Percentiles rank a stretch among this genome's conserved stretches.
Conservation (phyloP, 2,888 invertebrate genomes). For the Aphelenchoides bicaudatus region DNA sequence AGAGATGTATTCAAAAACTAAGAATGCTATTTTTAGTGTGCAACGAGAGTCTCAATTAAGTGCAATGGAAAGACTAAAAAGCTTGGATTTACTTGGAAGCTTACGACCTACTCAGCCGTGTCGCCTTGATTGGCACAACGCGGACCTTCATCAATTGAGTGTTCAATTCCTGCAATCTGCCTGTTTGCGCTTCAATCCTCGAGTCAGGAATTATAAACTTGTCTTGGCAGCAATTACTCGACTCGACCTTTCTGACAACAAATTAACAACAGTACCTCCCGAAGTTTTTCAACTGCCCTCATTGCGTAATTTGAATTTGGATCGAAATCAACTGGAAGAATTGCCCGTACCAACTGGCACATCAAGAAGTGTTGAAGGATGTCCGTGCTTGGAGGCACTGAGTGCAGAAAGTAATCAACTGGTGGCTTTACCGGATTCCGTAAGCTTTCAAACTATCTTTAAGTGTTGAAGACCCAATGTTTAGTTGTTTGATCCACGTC, state of each 20-base stretch:
- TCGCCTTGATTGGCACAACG: conserved; percentile 78
- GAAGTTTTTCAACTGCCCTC: conserved; percentile 80
- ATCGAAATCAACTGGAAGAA: conserved; percentile 33
- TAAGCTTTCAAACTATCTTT: conserved; percentile 6
- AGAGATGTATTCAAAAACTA: not conserved
- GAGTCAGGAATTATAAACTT: conserved; percentile 66
- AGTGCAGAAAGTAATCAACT: conserved; percentile 84
- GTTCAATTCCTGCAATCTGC: conserved; percentile 76
- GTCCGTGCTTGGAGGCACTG: conserved; percentile 67
- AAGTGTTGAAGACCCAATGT: not conserved
- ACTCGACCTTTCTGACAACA: conserved; percentile 85
- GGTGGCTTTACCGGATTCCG: conserved; percentile 74
- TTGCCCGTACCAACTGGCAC: conserved; percentile 32
- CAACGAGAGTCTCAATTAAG: too few species aligned
- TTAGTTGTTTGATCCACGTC: conserved; percentile 25
- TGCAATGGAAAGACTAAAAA: conserved; percentile 62
- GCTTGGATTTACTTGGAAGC: conserved; percentile 69
- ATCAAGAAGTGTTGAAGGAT: conserved; percentile 39
- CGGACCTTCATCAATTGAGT: conserved; percentile 70
- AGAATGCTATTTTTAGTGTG: too few species aligned
- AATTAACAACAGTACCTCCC: conserved; percentile 74
- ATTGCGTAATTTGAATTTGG: conserved; percentile 73
- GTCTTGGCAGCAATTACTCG: conserved; percentile 82
- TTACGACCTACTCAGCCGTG: conserved; percentile 76
- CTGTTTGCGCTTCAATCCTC: conserved; percentile 78